Base-by-base conservation (phyloP, 1,140 invertebrate species). In the Leptinotarsa texana region DNA sequence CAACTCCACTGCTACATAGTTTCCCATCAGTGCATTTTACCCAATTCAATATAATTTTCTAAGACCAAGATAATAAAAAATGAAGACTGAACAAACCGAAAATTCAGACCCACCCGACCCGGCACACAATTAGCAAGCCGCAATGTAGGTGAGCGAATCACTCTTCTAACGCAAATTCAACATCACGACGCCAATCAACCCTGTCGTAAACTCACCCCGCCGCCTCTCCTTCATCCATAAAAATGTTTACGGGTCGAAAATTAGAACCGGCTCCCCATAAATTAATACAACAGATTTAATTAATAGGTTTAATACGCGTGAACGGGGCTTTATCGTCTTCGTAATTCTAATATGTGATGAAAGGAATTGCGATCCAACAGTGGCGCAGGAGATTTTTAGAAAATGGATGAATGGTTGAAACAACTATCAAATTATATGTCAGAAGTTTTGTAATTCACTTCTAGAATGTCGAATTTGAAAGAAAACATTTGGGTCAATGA, bases 201-300 rank as follows among this genome's bases (percentile, higher is more conserved):
- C 21, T 61, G 74, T 57, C 74, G 75, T 72, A 68, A 73, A 73
- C 69, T 76, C 69, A 17, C 57, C 63, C 73, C 69, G 68, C 72
- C 74, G 51, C 57, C 42, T 5, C 15, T 8, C 33, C 42, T 66
- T 21, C 15, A 21, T 57, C 73, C 75, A 79, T 80, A 80, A 80
- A 80, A 80, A 80, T 79, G 76, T 79, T 80, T 80, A 80, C 75
- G 77, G 77, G 72, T 77, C 73, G 63, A 78, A 76, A 75, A 77
- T 74, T 75, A 80, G 74, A 74, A 72, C 74, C 74, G 69, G 72
- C 73, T 74, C 69, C 74, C 73, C 47, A 79, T 80, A 80, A 80
- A 80, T 80, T 80, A 78, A 79, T 80, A 77, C 73, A 80, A 79
- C 77, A 80, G 79, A 80, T 80, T 80, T 80, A 80, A 80, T 80